Evolutionary conservation across 2,797 vertebrate genomes (phyloP).

Genomic region (Pampus argenteus): DNA sequence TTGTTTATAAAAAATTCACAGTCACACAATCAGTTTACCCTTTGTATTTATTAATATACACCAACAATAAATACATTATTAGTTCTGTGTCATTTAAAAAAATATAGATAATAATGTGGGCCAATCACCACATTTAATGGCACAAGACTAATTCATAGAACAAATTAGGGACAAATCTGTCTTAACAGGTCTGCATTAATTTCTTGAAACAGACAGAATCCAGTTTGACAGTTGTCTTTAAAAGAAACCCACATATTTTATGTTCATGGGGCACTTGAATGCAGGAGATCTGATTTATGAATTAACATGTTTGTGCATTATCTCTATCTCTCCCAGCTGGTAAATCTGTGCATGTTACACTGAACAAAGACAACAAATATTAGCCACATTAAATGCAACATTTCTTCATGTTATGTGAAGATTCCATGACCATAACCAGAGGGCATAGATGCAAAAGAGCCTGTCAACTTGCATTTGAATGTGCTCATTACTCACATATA

Average conservation of each 20-base stretch:
- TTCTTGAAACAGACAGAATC: slow-evolving; percentile 12
- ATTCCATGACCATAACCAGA: slow-evolving; percentile 60
- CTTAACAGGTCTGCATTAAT: slow-evolving; percentile 17
- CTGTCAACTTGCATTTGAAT: slow-evolving; percentile 72
- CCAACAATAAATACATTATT: too few relatives aligned
- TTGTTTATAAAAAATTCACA: too few relatives aligned
- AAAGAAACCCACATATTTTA: slow-evolving; percentile 8
- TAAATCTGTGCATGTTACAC: slow-evolving; percentile 63
- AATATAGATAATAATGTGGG: slow-evolving; percentile 38
- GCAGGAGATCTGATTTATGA: slow-evolving; percentile 43
- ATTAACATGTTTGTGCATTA: slow-evolving; percentile 65
- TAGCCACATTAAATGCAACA: slow-evolving; percentile 71
- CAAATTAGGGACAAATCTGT: slow-evolving; percentile 39
- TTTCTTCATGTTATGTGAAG: slow-evolving; percentile 71
- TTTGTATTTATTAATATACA: too few relatives aligned
- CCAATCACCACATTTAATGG: slow-evolving; percentile 28
- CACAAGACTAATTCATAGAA: slow-evolving; percentile 7
- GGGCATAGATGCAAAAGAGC: slow-evolving; percentile 67
- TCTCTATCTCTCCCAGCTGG: slow-evolving; percentile 69
- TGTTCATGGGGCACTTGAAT: slow-evolving; percentile 37
- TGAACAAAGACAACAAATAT: slow-evolving; percentile 72
- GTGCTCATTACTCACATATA: slow-evolving; percentile 72
- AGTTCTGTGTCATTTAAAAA: too few relatives aligned
- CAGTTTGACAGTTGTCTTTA: slow-evolving; percentile 18
- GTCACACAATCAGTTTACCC: too few relatives aligned